Evolutionary conservation across 1,140 invertebrate species (phyloP), one percentile per base, ranked within the genome.

Genomic region (Drosophila pseudoananassae): DNA sequence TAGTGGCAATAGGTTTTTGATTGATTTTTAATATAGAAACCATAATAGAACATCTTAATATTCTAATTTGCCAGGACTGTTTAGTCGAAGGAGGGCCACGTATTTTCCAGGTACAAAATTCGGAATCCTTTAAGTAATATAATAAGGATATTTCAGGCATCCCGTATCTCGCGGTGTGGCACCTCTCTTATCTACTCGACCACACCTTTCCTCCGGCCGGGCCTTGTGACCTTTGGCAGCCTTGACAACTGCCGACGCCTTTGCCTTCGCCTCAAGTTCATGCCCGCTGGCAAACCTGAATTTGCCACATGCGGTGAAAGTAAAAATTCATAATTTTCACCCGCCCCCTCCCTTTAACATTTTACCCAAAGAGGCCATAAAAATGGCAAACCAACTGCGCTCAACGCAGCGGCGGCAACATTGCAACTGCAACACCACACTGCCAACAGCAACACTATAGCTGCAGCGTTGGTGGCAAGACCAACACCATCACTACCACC

Each of bases 271-370:
- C 84, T 87, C 82, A 85, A 82, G 84, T 85, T 85, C 81, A 64
- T 58, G 73, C 82, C 58, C 33, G 56, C 31, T 38, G 43, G 57
- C 20, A 56, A 74, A 74, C 50, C 54, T 54, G 53, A 74, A 74
- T 46, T 71, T 77, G 65, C 85, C 84, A 83, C 84, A 88, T 90
- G 89, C 76, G 89, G 89, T 91, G 89, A 91, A 91, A 91, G 89
- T 91, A 91, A 91, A 91, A 91, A 90, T 90, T 90, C 89, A 91
- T 84, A 91, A 87, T 90, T 91, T 87, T 78, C 33, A 59, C 54
- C 57, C 46, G 31, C n/a, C 14, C 27, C 40, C 43, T 17, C 12
- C 20, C 27, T 8, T 61, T 60, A 69, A 65, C 78, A 80, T 71
- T 80, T 80, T 80, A 43, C 65, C 65, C 75, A 70, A 78, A 63